A percentile compares a stretch with the other conserved stretches of the same genome.
Evolutionary conservation across 2,888 invertebrate genomes (phyloP).

Genomic region (Camptogramma bilineatum): DNA sequence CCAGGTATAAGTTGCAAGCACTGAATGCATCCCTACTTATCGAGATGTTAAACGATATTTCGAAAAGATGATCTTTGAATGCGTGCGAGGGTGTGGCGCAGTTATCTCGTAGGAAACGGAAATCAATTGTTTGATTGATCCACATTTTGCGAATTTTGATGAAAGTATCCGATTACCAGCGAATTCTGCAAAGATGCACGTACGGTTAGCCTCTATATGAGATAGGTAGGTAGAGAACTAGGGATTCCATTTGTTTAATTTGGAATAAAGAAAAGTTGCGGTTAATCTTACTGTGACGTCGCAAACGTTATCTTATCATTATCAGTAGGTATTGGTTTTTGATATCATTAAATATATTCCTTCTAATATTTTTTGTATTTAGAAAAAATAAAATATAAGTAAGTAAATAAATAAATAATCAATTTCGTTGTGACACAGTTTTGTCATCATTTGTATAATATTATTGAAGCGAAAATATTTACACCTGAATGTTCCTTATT

Average conservation of each 20-base stretch:
- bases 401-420: too few species aligned
- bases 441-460: too few species aligned
- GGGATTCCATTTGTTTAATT: not conserved
- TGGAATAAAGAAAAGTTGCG: not conserved
- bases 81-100: constrained; percentile 67
- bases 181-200: constrained; percentile 40
- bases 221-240: not conserved
- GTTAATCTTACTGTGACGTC: not conserved
- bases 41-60: constrained; percentile 31
- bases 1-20: too few species aligned
- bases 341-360: too few species aligned
- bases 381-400: too few species aligned
- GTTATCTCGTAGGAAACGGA: constrained; percentile 81
- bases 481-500: not conserved
- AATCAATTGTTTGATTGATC: constrained; percentile 73
- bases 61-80: constrained; percentile 45
- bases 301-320: too few species aligned
- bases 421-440: too few species aligned
- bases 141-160: constrained; percentile 50
- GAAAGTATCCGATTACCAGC: constrained; percentile 71
- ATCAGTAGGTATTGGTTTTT: too few species aligned
- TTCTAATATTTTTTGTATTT: too few species aligned
- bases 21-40: too few species aligned
- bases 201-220: constrained; percentile 6
- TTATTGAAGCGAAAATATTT: not conserved